These are phyloP conservation scores for Emys orbicularis DNA, from an alignment of 2,797 vertebrate genomes.

Conservation along the genomic window DNA sequence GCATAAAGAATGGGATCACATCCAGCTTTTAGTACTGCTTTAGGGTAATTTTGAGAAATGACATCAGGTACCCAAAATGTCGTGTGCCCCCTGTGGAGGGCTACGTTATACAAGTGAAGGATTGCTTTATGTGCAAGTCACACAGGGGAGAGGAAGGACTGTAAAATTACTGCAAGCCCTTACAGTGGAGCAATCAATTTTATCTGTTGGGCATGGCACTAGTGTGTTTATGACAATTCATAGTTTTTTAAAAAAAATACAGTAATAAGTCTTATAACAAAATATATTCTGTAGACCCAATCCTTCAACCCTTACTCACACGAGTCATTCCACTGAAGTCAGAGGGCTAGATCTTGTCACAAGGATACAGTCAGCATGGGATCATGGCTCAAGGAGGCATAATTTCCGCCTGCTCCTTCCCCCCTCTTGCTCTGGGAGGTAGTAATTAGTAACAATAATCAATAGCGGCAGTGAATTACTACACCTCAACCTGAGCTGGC, in stretches of 20 bases:
- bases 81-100: background rate
- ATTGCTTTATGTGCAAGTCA: background rate
- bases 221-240: background rate
- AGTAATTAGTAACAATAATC: background rate
- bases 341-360: background rate
- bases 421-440: background rate
- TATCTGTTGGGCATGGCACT: background rate
- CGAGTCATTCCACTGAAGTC: background rate
- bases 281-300: background rate
- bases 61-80: background rate
- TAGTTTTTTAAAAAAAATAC: background rate
- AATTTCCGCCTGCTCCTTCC: background rate
- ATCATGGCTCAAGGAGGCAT: background rate
- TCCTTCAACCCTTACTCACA: background rate
- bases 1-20: background rate
- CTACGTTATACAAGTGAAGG: background rate
- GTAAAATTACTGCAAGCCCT: background rate
- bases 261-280: background rate
- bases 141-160: background rate
- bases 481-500: background rate
- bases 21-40: background rate
- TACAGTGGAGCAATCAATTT: background rate
- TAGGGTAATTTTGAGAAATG: background rate
- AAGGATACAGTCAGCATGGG: background rate
- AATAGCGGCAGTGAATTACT: background rate